Conservation (phyloP, 2,113 vertebrate genomes). For the Myrmophylax atrothorax region DNA sequence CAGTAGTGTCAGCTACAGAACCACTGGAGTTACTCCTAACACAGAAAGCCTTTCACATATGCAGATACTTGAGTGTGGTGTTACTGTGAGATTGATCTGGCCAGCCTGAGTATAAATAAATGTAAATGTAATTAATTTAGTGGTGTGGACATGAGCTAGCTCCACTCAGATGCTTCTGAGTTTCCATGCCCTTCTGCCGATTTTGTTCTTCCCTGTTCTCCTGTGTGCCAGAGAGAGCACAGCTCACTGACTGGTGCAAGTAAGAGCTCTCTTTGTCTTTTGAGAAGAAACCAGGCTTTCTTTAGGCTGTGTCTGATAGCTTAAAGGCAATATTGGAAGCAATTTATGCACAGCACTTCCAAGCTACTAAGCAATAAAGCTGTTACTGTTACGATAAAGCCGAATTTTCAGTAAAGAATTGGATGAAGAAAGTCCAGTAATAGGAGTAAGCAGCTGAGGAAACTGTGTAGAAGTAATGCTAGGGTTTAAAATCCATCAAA, state of each 20-base stretch:
- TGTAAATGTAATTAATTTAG: background rate
- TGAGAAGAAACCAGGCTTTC: background rate
- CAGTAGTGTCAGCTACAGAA: background rate
- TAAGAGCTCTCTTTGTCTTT: constrained; percentile 31
- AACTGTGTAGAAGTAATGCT: background rate
- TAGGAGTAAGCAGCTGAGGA: background rate
- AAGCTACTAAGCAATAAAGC: background rate
- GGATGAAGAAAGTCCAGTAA: background rate
- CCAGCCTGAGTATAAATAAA: background rate
- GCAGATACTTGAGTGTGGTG: background rate
- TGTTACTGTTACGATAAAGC: background rate
- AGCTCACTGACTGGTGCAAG: background rate
- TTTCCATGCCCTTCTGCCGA: background rate
- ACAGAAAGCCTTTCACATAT: background rate
- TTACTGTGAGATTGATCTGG: background rate
- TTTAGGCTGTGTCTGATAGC: background rate
- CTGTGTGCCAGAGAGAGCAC: background rate
- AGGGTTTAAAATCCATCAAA: constrained; percentile 5
- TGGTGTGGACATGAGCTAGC: background rate
- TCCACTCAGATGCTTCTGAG: background rate
- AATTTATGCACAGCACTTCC: background rate
- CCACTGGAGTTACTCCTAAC: background rate
- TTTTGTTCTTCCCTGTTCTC: background rate
- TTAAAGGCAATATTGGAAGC: constrained; percentile 36
- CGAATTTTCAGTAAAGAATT: background rate